phyloP scores from a whole-genome alignment of 2,797 vertebrate species.

The Danio jaintianensis region DNA sequence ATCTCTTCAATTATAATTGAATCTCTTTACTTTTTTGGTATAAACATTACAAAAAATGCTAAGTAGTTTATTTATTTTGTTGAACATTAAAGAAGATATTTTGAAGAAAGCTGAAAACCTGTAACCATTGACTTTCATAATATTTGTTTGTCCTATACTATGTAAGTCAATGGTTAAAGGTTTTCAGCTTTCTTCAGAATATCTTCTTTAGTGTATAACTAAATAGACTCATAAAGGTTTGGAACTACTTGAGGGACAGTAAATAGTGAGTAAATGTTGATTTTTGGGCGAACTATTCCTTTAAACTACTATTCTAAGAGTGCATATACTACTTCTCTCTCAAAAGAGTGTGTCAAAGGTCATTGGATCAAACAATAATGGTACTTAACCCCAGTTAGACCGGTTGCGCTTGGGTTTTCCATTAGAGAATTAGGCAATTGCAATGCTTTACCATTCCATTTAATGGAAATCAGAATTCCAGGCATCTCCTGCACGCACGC shows the following conservation, averaged over 20 bases:
- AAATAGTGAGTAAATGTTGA: too few species aligned
- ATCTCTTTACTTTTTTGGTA: not conserved
- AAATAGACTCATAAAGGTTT: too few species aligned
- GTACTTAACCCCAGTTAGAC: slow-evolving; percentile 27
- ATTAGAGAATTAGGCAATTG: not conserved
- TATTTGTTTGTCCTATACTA: too few species aligned
- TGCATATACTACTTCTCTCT: not conserved
- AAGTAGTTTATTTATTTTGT: not conserved
- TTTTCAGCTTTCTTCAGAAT: too few species aligned
- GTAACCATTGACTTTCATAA: too few species aligned
- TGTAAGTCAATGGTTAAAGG: too few species aligned
- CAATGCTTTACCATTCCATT: not conserved
- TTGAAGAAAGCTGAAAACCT: too few species aligned
- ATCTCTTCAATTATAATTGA: not conserved
- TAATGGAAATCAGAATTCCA: not conserved
- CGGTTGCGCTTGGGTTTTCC: slow-evolving; percentile 6
- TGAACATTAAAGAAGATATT: too few species aligned
- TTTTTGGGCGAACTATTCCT: too few species aligned
- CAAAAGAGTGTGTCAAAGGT: not conserved
- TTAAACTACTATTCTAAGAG: not conserved
- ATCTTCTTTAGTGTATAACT: too few species aligned
- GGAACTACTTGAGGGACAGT: too few species aligned
- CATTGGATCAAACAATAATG: not conserved
- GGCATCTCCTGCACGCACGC: not conserved
- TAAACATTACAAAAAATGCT: not conserved